Percentiles rank a stretch among this genome's conserved stretches.
phyloP scores from a whole-genome alignment of 2,888 invertebrate genomes.

The Drosophila pseudotakahashii region DNA sequence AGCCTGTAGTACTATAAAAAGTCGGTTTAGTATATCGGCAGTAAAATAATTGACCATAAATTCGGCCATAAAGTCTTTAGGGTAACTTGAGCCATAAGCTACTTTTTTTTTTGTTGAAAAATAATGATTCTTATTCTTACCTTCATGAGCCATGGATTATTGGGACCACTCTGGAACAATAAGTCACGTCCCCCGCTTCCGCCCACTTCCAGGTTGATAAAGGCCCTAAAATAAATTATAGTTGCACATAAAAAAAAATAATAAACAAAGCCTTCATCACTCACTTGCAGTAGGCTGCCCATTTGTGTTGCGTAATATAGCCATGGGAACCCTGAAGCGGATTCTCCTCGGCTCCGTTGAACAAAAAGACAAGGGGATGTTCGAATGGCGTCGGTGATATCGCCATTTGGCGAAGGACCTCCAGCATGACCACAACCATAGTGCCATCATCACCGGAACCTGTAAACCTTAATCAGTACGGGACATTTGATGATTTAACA shows the following conservation, averaged over 20 bases:
- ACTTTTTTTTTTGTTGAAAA: neutral
- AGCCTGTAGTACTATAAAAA: slow-evolving; percentile 83
- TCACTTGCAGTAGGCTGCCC: slow-evolving; percentile 89
- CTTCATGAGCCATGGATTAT: slow-evolving; percentile 88
- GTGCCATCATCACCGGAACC: slow-evolving; percentile 87
- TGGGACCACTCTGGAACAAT: slow-evolving; percentile 94
- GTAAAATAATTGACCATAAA: slow-evolving; percentile 9
- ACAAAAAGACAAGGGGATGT: slow-evolving; percentile 87
- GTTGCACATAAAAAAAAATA: neutral
- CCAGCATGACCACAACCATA: slow-evolving; percentile 88
- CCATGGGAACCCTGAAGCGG: slow-evolving; percentile 89
- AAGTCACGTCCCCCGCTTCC: slow-evolving; percentile 96
- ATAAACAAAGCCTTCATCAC: slow-evolving; percentile 10
- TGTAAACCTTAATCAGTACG: neutral
- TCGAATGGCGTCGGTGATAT: slow-evolving; percentile 83
- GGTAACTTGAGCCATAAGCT: slow-evolving; percentile 16
- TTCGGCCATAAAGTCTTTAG: slow-evolving; percentile 15
- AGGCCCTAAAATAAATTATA: slow-evolving; percentile 84
- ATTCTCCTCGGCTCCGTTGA: slow-evolving; percentile 89
- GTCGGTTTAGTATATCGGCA: slow-evolving; percentile 4
- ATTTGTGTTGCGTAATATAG: slow-evolving; percentile 89
- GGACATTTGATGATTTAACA: no score
- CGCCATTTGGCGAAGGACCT: slow-evolving; percentile 85
- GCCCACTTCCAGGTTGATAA: slow-evolving; percentile 95
- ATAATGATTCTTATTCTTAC: slow-evolving; percentile 73